A percentile compares a stretch with the other conserved stretches of the same genome.
These are phyloP conservation scores for Pyrrhosoma nymphula DNA, from an alignment of 2,888 invertebrate genomes.

Conservation along the genomic window DNA sequence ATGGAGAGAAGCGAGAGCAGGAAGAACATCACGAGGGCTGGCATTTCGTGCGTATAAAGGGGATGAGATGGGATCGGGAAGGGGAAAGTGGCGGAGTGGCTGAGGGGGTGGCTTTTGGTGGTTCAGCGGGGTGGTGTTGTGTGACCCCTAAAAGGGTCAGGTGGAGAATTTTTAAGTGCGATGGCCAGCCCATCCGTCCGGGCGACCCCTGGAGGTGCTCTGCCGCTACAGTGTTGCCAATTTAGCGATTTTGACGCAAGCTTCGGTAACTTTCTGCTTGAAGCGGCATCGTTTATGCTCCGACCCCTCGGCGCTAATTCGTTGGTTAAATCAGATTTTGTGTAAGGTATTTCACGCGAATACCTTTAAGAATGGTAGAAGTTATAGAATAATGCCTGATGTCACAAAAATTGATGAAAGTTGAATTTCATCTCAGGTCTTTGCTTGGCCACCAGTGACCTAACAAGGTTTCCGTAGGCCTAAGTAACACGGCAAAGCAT, in stretches of 20 bases:
- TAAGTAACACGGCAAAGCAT: too few relatives aligned
- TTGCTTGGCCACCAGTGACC: too few relatives aligned
- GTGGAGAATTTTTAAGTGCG: conserved; percentile 61
- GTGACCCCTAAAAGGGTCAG: conserved; percentile 57
- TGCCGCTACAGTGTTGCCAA: not conserved
- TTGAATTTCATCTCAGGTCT: too few relatives aligned
- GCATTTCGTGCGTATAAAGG: not conserved
- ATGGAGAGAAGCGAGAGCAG: not conserved
- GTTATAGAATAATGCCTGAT: too few relatives aligned
- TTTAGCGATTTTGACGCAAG: conserved; percentile 6
- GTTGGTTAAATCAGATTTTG: not conserved
- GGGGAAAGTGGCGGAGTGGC: not conserved
- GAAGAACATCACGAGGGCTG: not conserved
- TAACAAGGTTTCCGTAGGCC: too few relatives aligned
- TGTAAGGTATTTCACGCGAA: not conserved
- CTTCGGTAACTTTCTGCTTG: not conserved
- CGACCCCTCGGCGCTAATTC: not conserved
- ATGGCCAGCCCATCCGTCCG: not conserved
- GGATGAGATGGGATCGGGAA: not conserved
- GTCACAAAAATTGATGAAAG: too few relatives aligned
- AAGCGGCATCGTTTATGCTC: not conserved
- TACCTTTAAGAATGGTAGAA: too few relatives aligned
- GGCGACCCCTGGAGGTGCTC: not conserved
- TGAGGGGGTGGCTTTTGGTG: conserved; percentile 11
- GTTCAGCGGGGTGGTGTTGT: not conserved